These are phyloP conservation scores for Yponomeuta cagnagella DNA, from an alignment of 2,888 invertebrate species.

Conservation along the genomic window DNA sequence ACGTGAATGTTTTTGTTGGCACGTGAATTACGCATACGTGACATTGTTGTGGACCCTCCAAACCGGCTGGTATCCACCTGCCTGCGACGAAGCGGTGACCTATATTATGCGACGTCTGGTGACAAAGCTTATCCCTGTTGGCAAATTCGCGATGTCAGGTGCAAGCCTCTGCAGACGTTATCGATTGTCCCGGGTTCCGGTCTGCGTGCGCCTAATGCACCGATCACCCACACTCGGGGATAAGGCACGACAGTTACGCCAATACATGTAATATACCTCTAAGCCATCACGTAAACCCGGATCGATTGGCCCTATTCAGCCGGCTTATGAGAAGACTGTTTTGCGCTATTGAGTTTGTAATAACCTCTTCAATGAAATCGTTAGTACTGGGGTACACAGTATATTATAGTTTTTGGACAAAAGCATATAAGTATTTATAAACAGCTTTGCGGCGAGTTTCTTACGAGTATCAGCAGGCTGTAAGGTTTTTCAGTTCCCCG, in stretches of 20 bases:
- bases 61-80: conserved; percentile 42
- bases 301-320: conserved; percentile 14
- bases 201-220: conserved; percentile 10
- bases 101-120: conserved; percentile 13
- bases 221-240: conserved; percentile 17
- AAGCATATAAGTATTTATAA: background rate
- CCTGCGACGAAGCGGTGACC: conserved; percentile 28
- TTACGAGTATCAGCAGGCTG: background rate
- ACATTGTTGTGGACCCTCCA: background rate
- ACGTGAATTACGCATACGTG: conserved; percentile 9
- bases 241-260: conserved; percentile 15
- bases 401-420: too few species aligned
- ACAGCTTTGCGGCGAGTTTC: background rate
- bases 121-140: conserved; percentile 7
- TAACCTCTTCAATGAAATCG: background rate
- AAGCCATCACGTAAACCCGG: conserved; percentile 13
- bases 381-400: background rate
- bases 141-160: conserved; percentile 14
- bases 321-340: conserved; percentile 9
- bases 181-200: conserved; percentile 14
- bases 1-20: conserved; percentile 13
- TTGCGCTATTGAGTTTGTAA: conserved; percentile 7
- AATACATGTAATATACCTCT: conserved; percentile 14
- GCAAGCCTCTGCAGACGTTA: conserved; percentile 13
- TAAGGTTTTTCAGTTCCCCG: conserved; percentile 1